Percentiles rank a stretch among this genome's conserved stretches.
These are phyloP conservation scores for Drosophila anceps DNA, from an alignment of 2,888 invertebrate species.

Conservation along the genomic window DNA sequence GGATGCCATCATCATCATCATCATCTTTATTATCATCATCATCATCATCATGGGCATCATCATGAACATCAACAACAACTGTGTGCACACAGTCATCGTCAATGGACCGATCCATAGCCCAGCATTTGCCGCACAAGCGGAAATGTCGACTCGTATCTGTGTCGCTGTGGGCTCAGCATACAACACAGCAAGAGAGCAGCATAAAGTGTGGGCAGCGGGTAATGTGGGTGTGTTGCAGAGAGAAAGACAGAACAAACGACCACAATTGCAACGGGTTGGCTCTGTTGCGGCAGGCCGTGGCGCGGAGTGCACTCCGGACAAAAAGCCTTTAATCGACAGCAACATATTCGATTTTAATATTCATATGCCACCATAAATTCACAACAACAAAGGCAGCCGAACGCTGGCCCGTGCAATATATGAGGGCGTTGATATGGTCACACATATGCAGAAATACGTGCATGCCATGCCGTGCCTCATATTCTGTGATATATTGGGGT, in stretches of 20 bases:
- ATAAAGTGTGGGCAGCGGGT: conserved; percentile 5
- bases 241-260: conserved; percentile 53
- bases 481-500: conserved; percentile 50
- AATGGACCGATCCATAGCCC: conserved; percentile 66
- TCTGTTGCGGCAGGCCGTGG: neutral
- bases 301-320: conserved; percentile 52
- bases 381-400: conserved; percentile 54
- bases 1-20: conserved; percentile 49
- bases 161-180: conserved; percentile 57
- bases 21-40: conserved; percentile 27
- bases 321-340: conserved; percentile 83
- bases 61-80: conserved; percentile 21
- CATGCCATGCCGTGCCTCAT: conserved; percentile 38
- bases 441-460: conserved; percentile 28
- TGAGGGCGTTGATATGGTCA: conserved; percentile 72
- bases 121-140: conserved; percentile 66
- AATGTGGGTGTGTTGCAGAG: neutral
- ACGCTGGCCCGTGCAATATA: conserved; percentile 51
- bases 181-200: conserved; percentile 26
- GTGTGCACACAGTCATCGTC: conserved; percentile 57
- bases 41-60: conserved; percentile 19
- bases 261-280: conserved; percentile 50
- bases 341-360: conserved; percentile 84
- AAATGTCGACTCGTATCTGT: conserved; percentile 80
- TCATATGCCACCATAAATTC: conserved; percentile 82